Conservation (phyloP, 2,797 vertebrate genomes). For the Typhlichthys eigenmanni region DNA sequence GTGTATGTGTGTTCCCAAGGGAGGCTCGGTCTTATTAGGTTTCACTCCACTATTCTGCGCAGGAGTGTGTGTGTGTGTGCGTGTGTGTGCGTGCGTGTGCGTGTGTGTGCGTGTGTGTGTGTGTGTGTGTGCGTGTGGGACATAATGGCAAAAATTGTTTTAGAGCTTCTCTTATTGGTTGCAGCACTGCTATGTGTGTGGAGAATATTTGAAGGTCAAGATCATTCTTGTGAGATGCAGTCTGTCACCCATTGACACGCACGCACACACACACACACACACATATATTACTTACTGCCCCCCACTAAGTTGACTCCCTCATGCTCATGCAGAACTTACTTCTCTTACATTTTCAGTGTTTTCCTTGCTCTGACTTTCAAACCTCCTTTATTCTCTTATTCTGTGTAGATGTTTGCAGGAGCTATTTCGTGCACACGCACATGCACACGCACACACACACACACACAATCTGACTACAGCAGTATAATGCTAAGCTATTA, state of each 20-base stretch:
- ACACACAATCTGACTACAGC: neutral
- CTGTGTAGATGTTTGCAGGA: too few species aligned
- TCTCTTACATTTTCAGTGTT: neutral
- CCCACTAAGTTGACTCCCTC: neutral
- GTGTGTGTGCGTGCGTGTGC: conserved; percentile 1
- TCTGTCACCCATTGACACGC: neutral
- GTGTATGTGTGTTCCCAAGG: conserved; percentile 30
- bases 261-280: conserved; percentile 1
- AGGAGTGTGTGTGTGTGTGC: neutral
- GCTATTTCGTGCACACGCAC: too few species aligned
- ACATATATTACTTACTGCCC: conserved; percentile 2
- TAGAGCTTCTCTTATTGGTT: too few species aligned
- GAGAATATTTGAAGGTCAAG: conserved; percentile 4
- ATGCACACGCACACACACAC: neutral
- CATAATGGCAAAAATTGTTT: neutral
- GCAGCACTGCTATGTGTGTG: too few species aligned
- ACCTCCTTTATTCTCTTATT: too few species aligned
- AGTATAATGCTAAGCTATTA: conserved; percentile 50
- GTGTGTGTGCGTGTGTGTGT: neutral
- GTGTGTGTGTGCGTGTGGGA: neutral
- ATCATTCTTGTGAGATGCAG: conserved; percentile 6
- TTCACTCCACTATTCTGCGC: conserved; percentile 45
- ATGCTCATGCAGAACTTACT: conserved; percentile 12
- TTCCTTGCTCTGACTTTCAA: neutral
- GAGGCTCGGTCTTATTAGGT: conserved; percentile 55